Conservation (phyloP, 2,113 vertebrate species). For the Alces alces region DNA sequence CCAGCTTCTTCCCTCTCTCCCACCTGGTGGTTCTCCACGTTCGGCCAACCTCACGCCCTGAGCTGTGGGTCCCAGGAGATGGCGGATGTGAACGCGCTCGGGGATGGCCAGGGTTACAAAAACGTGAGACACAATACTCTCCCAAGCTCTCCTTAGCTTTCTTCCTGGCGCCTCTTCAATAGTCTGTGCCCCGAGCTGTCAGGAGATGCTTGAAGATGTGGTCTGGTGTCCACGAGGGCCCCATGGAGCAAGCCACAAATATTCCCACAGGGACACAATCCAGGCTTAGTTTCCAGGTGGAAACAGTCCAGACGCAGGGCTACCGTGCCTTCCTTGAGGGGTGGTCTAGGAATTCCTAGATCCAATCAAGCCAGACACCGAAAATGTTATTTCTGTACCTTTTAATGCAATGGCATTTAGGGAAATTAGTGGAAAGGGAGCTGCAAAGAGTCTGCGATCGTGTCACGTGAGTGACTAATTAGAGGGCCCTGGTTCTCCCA, state of each 20-base stretch:
- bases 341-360: slow-evolving; percentile 44
- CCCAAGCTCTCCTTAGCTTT: neutral
- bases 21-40: neutral
- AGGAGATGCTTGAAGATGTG: neutral
- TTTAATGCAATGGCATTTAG: slow-evolving; percentile 53
- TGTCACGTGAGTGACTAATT: slow-evolving; percentile 56
- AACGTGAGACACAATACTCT: neutral
- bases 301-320: neutral
- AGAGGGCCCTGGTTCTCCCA: slow-evolving; percentile 49
- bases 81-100: fast-evolving
- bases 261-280: neutral
- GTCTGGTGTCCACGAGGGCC: neutral
- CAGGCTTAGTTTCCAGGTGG: slow-evolving; percentile 43
- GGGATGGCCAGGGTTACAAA: neutral
- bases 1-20: neutral
- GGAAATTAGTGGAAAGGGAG: slow-evolving; percentile 52
- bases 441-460: neutral
- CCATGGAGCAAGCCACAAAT: neutral
- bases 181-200: neutral
- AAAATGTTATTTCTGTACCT: slow-evolving; percentile 46
- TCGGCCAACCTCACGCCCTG: too few relatives aligned
- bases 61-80: neutral
- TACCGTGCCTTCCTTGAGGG: neutral
- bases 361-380: neutral
- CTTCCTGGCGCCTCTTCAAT: neutral